A percentile compares a stretch with the other conserved stretches of the same genome.
phyloP scores from a whole-genome alignment of 1,140 invertebrate species.

The Drosophila lini region DNA sequence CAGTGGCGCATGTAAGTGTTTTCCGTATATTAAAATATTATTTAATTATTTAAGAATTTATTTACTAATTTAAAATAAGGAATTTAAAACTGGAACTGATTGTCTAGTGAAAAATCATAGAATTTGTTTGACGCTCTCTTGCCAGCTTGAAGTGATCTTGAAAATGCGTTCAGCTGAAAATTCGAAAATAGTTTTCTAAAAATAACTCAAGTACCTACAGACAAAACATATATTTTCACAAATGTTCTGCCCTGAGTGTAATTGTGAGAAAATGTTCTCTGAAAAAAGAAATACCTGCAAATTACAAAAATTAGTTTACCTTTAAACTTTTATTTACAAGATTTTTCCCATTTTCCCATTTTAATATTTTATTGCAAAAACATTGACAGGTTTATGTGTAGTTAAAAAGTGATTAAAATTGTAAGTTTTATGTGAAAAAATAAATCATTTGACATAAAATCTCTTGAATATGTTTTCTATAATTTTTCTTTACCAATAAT shows the following conservation, averaged over 20 bases:
- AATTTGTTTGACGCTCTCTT: slow-evolving; percentile 1
- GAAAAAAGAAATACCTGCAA: not conserved
- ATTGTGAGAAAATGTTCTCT: not conserved
- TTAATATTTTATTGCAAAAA: too few species aligned
- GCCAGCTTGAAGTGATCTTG: slow-evolving; percentile 30
- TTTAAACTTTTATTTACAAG: not conserved
- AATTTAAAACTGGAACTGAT: not conserved
- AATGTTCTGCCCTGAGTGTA: not conserved
- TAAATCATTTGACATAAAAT: too few species aligned
- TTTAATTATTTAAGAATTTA: not conserved
- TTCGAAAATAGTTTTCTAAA: slow-evolving; percentile 27
- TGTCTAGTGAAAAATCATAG: not conserved
- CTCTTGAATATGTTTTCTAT: too few species aligned
- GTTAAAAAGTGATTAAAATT: too few species aligned
- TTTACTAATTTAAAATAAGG: not conserved
- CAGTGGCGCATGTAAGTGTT: slow-evolving; percentile 87
- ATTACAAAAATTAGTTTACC: not conserved
- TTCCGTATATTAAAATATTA: not conserved
- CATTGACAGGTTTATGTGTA: too few species aligned
- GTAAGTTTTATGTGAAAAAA: too few species aligned
- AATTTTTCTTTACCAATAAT: too few species aligned
- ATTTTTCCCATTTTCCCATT: too few species aligned
- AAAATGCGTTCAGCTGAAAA: slow-evolving; percentile 4
- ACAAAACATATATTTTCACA: slow-evolving; percentile 14
- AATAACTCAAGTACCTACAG: slow-evolving; percentile 17